Evolutionary conservation across 2,888 invertebrate genomes (phyloP).

Genomic region (Latrodectus hesperus): DNA sequence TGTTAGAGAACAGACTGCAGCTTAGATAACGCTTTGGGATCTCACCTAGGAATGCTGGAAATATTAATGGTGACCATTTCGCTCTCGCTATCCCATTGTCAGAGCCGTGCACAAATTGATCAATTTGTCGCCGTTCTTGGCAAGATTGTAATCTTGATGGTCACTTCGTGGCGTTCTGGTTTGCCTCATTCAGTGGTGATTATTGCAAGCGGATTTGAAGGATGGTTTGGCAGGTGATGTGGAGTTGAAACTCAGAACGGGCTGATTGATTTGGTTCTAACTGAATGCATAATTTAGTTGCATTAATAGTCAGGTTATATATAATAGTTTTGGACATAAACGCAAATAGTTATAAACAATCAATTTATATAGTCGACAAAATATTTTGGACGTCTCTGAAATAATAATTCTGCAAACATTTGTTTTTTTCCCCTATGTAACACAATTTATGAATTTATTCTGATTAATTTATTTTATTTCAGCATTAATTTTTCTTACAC

Average conservation of each 20-base stretch:
- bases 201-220: conserved; percentile 26
- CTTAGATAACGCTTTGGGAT: not conserved
- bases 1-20: not conserved
- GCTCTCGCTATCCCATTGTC: conserved; percentile 9
- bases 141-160: conserved; percentile 36
- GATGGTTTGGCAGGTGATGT: conserved; percentile 33
- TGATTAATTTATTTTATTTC: too few relatives aligned
- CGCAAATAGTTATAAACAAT: too few relatives aligned
- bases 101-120: conserved; percentile 29
- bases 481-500: too few relatives aligned
- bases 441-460: too few relatives aligned
- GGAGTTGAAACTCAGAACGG: not conserved
- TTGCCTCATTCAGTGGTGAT: conserved; percentile 9
- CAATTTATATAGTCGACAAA: too few relatives aligned
- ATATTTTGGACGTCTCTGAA: too few relatives aligned
- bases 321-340: too few relatives aligned
- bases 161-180: conserved; percentile 30
- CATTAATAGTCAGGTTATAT: not conserved
- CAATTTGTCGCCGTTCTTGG: conserved; percentile 49
- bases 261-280: conserved; percentile 38
- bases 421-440: too few relatives aligned
- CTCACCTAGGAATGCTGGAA: not conserved
- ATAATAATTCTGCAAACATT: too few relatives aligned
- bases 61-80: not conserved
- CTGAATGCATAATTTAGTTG: not conserved